A percentile compares a stretch with the other conserved stretches of the same genome.
phyloP scores from a whole-genome alignment of 2,888 invertebrate species.

The Onthophagus sagittarius region DNA sequence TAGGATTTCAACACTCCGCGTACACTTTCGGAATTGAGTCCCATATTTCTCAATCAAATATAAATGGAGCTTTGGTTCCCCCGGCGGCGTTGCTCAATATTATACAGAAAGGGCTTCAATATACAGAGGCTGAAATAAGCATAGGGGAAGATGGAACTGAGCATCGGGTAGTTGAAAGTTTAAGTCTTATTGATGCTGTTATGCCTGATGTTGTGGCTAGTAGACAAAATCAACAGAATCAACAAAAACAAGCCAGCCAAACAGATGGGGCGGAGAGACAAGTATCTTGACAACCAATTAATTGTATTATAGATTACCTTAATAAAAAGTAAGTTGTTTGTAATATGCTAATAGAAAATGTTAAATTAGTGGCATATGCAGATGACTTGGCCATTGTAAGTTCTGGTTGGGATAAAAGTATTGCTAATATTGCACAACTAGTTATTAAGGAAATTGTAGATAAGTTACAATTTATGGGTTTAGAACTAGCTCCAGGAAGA shows the following conservation, averaged over 20 bases:
- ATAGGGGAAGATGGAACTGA: conserved; percentile 89
- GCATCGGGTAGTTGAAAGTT: conserved; percentile 83
- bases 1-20: conserved; percentile 96
- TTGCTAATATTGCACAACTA: too few relatives aligned
- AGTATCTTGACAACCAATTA: too few relatives aligned
- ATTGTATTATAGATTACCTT: too few relatives aligned
- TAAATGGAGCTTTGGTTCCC: conserved; percentile 95
- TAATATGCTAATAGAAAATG: too few relatives aligned
- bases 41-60: conserved; percentile 96
- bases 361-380: too few relatives aligned
- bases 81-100: conserved; percentile 93
- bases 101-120: conserved; percentile 95
- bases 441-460: too few relatives aligned
- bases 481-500: too few relatives aligned
- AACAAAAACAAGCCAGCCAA: conserved; percentile 75
- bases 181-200: conserved; percentile 96
- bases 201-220: conserved; percentile 86
- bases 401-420: too few relatives aligned
- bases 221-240: conserved; percentile 72
- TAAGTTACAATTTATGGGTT: too few relatives aligned
- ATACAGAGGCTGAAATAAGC: conserved; percentile 97
- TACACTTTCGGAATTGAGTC: conserved; percentile 99
- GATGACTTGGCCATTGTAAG: too few relatives aligned
- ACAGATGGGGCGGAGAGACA: conserved; percentile 74
- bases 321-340: too few relatives aligned